Conservation (phyloP, 2,888 invertebrate genomes). For the Notodonta dromedarius region DNA sequence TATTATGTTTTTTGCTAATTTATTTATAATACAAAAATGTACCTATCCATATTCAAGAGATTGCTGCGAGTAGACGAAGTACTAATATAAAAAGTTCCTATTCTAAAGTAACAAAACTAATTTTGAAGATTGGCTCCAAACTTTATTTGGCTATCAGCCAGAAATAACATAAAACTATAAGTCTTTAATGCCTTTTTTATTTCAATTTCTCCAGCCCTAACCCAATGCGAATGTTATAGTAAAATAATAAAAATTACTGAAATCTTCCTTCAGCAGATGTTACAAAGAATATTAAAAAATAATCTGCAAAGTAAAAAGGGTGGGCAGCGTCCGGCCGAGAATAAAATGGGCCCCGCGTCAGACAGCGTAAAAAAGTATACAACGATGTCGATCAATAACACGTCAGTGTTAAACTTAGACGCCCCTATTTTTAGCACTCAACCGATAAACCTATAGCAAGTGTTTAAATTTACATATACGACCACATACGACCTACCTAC, state of each 20-base stretch:
- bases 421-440: background rate
- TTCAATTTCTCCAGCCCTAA: conserved; percentile 9
- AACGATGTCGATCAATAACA: conserved; percentile 32
- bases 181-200: conserved; percentile 6
- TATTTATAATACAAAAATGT: too few relatives aligned
- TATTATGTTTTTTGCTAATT: too few relatives aligned
- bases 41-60: too few relatives aligned
- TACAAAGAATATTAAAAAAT: conserved; percentile 27
- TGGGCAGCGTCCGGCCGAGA: conserved; percentile 17
- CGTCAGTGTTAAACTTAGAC: conserved; percentile 23
- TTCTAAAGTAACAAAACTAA: background rate
- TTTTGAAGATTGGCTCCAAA: background rate
- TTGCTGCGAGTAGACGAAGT: too few relatives aligned
- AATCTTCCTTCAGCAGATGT: conserved; percentile 5
- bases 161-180: background rate
- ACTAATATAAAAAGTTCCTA: conserved; percentile 11
- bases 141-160: background rate
- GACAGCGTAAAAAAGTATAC: conserved; percentile 19
- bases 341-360: conserved; percentile 10
- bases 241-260: conserved; percentile 27
- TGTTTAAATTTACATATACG: too few relatives aligned
- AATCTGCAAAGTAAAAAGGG: conserved; percentile 26
- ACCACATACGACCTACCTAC: too few relatives aligned
- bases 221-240: conserved; percentile 13
- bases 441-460: too few relatives aligned